Evolutionary conservation across 2,113 vertebrate genomes (phyloP).

Genomic region (Acrocephalus arundinaceus): DNA sequence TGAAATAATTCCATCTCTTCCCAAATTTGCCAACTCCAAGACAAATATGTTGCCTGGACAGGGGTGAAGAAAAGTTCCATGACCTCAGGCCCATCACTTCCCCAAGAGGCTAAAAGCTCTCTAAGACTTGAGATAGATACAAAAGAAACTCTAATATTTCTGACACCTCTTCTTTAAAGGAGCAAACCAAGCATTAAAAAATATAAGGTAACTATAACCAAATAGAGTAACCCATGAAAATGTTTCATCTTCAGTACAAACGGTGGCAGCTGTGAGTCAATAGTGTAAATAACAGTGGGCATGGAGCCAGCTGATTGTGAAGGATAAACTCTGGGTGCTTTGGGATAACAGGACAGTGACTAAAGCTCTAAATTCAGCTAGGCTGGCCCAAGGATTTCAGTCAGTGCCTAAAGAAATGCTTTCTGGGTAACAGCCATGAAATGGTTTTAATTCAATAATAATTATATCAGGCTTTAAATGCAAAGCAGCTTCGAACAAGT

Average conservation of each 20-base stretch:
- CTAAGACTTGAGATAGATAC: neutral
- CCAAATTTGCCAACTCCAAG: neutral
- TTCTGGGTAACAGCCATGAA: neutral
- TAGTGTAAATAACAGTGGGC: neutral
- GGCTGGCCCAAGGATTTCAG: neutral
- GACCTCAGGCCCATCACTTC: neutral
- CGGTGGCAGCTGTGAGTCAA: neutral
- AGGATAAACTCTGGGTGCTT: neutral
- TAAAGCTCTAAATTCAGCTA: neutral
- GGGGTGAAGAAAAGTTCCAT: neutral
- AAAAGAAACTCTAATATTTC: neutral
- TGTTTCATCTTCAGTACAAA: neutral
- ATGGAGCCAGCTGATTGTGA: neutral
- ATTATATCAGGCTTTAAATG: neutral
- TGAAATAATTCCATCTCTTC: neutral
- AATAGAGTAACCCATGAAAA: neutral
- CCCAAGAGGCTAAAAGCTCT: neutral
- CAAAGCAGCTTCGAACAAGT: neutral
- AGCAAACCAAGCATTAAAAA: neutral
- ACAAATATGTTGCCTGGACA: neutral
- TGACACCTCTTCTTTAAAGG: neutral
- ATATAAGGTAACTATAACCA: neutral
- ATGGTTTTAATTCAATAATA: neutral
- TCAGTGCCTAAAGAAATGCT: neutral
- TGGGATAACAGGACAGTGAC: neutral